Evolutionary conservation across 2,113 vertebrate genomes (phyloP).

Genomic region (Phyllostomus hastatus): DNA sequence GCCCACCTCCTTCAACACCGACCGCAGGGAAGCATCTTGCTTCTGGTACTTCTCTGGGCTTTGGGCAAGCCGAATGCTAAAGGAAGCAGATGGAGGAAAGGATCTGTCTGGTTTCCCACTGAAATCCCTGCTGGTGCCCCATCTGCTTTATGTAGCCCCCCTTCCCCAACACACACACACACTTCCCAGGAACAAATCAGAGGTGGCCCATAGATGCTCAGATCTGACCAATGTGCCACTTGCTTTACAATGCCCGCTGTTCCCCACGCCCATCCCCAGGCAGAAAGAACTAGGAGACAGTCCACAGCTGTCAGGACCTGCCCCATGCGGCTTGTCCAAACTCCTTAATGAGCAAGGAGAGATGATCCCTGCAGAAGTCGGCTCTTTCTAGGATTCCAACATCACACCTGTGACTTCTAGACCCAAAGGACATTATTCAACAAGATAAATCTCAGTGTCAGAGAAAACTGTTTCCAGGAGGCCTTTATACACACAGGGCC

Average conservation of each 20-base stretch:
- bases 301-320: neutral
- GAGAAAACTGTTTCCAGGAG: constrained; percentile 46
- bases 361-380: neutral
- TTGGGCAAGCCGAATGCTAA: neutral
- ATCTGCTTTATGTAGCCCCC: constrained; percentile 13
- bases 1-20: neutral
- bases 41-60: neutral
- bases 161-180: neutral
- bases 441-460: constrained; percentile 56
- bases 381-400: constrained; percentile 26
- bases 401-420: constrained; percentile 50
- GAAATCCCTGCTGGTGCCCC: constrained; percentile 25
- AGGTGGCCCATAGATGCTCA: neutral
- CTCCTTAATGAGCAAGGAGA: neutral
- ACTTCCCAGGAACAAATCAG: neutral
- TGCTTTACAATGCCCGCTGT: neutral
- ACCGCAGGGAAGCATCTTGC: neutral
- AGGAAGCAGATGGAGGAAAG: constrained; percentile 46
- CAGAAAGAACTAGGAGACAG: neutral
- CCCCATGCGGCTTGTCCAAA: neutral
- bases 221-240: neutral
- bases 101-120: constrained; percentile 24
- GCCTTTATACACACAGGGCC: constrained; percentile 35
- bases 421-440: constrained; percentile 55
- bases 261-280: neutral